Percentiles rank a stretch among this genome's conserved stretches.
phyloP scores from a whole-genome alignment of 2,113 vertebrate species.

The Tragelaphus scriptus region DNA sequence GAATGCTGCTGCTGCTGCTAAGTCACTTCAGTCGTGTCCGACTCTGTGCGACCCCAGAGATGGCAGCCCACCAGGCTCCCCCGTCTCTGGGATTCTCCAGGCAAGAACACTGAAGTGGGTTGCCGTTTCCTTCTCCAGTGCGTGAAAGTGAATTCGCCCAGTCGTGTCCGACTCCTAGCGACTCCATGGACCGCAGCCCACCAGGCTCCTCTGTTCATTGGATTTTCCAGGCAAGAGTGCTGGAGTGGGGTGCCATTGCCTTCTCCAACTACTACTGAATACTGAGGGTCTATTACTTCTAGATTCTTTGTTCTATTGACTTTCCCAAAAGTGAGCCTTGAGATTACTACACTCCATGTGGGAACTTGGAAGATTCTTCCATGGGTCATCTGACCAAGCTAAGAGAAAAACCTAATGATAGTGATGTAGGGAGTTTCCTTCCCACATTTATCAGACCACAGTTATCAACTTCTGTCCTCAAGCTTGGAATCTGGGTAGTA shows the following conservation, averaged over 20 bases:
- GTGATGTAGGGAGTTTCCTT: background rate
- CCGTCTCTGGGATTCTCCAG: too few relatives aligned
- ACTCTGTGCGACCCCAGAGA: too few relatives aligned
- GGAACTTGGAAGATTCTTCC: background rate
- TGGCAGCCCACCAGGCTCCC: too few relatives aligned
- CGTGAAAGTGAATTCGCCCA: too few relatives aligned
- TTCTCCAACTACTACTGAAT: background rate
- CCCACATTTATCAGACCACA: background rate
- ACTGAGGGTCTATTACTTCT: background rate
- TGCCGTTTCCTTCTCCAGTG: too few relatives aligned
- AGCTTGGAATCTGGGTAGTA: background rate
- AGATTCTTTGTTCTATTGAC: background rate
- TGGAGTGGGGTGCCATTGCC: too few relatives aligned
- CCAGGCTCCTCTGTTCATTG: too few relatives aligned
- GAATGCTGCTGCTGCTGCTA: background rate
- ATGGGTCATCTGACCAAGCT: background rate
- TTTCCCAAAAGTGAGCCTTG: background rate
- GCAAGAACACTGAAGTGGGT: too few relatives aligned
- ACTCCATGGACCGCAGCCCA: too few relatives aligned
- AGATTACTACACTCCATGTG: background rate
- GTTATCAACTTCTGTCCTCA: background rate
- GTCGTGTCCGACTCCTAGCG: too few relatives aligned
- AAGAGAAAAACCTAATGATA: background rate
- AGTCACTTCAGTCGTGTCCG: too few relatives aligned
- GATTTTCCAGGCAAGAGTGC: too few relatives aligned